Conservation (phyloP, 2,797 vertebrate genomes). For the Phrynocephalus guinanensis region DNA sequence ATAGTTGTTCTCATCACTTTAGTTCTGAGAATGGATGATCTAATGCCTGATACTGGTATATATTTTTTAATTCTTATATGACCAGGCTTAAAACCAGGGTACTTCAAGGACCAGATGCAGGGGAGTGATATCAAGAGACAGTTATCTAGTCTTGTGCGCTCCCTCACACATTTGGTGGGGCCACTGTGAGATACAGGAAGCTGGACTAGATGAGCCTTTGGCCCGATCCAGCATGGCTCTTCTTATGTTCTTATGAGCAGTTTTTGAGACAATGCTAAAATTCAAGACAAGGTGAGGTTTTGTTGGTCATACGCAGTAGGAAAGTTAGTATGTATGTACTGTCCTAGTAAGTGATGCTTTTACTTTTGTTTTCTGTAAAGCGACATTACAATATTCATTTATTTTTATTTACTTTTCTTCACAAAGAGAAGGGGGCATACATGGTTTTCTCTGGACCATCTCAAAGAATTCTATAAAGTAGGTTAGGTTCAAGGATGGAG, state of each 20-base stretch:
- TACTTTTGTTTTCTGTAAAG: not conserved
- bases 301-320: constrained; percentile 15
- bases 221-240: too few relatives aligned
- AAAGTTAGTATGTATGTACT: constrained; percentile 26
- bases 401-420: not conserved
- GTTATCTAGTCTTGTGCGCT: too few relatives aligned
- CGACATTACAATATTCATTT: not conserved
- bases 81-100: too few relatives aligned
- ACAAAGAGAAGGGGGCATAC: not conserved
- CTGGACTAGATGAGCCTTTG: too few relatives aligned
- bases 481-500: not conserved
- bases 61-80: not conserved
- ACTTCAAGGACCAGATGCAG: too few relatives aligned
- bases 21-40: not conserved
- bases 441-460: not conserved
- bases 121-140: too few relatives aligned
- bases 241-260: not conserved
- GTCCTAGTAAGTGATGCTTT: constrained; percentile 8
- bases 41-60: not conserved
- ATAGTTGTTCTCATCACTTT: constrained; percentile 23
- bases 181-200: too few relatives aligned
- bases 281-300: not conserved
- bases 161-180: too few relatives aligned
- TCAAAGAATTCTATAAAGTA: not conserved
- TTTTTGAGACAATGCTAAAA: constrained; percentile 27